A percentile compares a stretch with the other conserved stretches of the same genome.
These are phyloP conservation scores for Lycaena phlaeas DNA, from an alignment of 2,888 invertebrate genomes.

Conservation along the genomic window DNA sequence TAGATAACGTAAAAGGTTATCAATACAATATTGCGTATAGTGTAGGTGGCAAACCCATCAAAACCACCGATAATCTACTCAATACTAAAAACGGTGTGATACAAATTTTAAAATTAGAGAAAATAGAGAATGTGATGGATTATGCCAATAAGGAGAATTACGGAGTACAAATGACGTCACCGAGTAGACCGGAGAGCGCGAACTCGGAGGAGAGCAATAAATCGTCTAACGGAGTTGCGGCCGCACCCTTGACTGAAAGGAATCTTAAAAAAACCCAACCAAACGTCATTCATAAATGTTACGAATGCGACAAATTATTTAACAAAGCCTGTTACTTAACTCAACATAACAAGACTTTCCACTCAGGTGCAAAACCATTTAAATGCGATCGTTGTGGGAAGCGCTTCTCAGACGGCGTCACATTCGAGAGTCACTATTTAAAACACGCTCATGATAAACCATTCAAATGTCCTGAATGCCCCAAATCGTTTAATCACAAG, in stretches of 20 bases:
- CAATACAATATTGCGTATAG: constrained; percentile 42
- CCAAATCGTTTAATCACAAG: constrained; percentile 93
- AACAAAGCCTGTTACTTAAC: constrained; percentile 91
- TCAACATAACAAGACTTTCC: constrained; percentile 92
- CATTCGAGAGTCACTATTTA: constrained; percentile 81
- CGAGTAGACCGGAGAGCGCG: constrained; percentile 61
- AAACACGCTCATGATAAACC: constrained; percentile 89
- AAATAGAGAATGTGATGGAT: constrained; percentile 66
- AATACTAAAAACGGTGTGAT: constrained; percentile 44
- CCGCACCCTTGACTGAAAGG: constrained; percentile 56
- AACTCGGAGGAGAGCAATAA: constrained; percentile 54
- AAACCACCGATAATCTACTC: constrained; percentile 43
- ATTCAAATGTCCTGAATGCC: constrained; percentile 87
- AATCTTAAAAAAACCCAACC: constrained; percentile 47
- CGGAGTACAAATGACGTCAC: constrained; percentile 60
- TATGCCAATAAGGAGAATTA: constrained; percentile 70
- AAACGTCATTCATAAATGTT: constrained; percentile 76
- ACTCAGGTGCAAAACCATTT: constrained; percentile 88
- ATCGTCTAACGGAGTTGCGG: constrained; percentile 48
- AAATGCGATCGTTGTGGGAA: constrained; percentile 91
- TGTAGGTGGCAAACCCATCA: constrained; percentile 56
- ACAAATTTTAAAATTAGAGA: constrained; percentile 61
- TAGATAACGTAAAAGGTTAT: constrained; percentile 46
- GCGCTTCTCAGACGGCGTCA: constrained; percentile 80
- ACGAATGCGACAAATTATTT: constrained; percentile 87